Evolutionary conservation across 2,113 vertebrate species (phyloP).

Genomic region (Sardina pilchardus): DNA sequence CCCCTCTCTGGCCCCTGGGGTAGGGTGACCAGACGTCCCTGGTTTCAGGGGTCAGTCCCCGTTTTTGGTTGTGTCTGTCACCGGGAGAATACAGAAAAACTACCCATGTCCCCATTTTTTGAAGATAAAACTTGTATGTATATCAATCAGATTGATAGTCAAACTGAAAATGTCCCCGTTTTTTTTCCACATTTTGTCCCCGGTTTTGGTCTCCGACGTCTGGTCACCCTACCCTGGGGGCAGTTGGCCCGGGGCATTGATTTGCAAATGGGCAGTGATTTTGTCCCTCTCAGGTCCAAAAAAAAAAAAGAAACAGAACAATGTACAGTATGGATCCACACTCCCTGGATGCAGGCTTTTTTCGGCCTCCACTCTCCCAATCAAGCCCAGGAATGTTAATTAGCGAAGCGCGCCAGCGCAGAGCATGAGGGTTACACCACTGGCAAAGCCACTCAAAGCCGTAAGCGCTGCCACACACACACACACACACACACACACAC

Average conservation of each 20-base stretch:
- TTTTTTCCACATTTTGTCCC: too few relatives aligned
- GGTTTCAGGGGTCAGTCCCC: too few relatives aligned
- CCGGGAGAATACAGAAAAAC: too few relatives aligned
- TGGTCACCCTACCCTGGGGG: constrained; percentile 17
- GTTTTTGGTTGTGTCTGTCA: too few relatives aligned
- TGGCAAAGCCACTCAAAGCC: neutral
- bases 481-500: too few relatives aligned
- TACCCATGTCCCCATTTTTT: too few relatives aligned
- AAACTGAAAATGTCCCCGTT: too few relatives aligned
- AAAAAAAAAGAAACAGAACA: neutral
- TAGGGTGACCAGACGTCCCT: too few relatives aligned
- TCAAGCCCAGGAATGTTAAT: constrained; percentile 6
- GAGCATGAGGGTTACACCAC: neutral
- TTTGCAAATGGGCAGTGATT: constrained; percentile 40
- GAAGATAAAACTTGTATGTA: too few relatives aligned
- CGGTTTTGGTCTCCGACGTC: too few relatives aligned
- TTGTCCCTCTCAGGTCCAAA: neutral
- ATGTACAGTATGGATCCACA: constrained; percentile 6
- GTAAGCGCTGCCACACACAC: neutral
- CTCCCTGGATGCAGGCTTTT: too few relatives aligned
- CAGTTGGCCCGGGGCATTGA: constrained; percentile 36
- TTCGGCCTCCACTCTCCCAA: neutral
- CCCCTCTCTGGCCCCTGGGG: constrained; percentile 10
- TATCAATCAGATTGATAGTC: too few relatives aligned
- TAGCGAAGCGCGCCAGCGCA: neutral